Conservation (phyloP, 2,888 invertebrate genomes). For the Eupithecia pulchellata region DNA sequence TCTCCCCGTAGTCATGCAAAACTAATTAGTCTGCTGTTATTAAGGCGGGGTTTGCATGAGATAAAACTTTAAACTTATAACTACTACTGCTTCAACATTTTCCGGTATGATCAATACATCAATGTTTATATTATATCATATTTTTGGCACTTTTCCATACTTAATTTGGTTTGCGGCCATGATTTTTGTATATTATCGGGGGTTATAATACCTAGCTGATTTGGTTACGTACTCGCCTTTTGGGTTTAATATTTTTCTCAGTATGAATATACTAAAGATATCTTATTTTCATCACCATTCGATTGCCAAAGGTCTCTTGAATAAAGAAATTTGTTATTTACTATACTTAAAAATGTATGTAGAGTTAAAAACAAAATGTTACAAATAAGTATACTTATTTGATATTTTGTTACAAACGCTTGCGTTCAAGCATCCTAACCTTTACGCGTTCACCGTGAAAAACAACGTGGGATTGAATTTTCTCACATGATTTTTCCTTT, state of each 20-base stretch:
- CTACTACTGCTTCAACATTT: slow-evolving; percentile 1
- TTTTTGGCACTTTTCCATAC: slow-evolving; percentile 2
- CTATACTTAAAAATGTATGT: too few species aligned
- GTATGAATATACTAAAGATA: not conserved
- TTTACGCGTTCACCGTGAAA: slow-evolving; percentile 43
- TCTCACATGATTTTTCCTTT: slow-evolving; percentile 48
- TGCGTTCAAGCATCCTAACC: slow-evolving; percentile 16
- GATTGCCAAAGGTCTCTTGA: not conserved
- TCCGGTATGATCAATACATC: slow-evolving; percentile 11
- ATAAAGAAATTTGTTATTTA: not conserved
- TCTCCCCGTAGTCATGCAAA: slow-evolving; percentile 68
- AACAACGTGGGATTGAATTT: slow-evolving; percentile 55
- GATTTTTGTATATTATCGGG: not conserved
- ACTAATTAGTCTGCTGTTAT: slow-evolving; percentile 62
- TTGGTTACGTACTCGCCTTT: not conserved
- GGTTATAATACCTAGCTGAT: not conserved
- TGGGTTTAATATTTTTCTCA: not conserved
- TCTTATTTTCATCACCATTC: not conserved
- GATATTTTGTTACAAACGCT: slow-evolving; percentile 18
- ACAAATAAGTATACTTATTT: too few species aligned
- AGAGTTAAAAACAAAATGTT: too few species aligned
- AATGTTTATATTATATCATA: not conserved
- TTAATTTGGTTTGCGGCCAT: not conserved
- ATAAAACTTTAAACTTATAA: slow-evolving; percentile 15
- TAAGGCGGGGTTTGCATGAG: slow-evolving; percentile 28